Conservation (phyloP, 1,140 invertebrate genomes). For the Bombus pascuorum region DNA sequence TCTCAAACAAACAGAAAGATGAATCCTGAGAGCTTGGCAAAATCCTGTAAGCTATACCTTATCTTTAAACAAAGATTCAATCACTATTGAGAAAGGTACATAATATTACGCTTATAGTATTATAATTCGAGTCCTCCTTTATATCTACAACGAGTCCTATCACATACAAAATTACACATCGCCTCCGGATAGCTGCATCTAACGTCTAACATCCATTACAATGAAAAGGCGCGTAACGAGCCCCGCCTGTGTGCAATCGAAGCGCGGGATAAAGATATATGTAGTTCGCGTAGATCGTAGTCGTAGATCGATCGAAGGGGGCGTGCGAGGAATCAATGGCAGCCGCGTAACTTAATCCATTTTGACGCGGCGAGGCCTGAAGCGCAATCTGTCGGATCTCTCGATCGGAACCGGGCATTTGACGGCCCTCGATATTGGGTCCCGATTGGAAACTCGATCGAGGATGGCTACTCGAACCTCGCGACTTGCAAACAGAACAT, state of each 20-base stretch:
- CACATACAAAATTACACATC: background rate
- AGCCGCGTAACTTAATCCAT: constrained; percentile 47
- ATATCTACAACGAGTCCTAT: too few relatives aligned
- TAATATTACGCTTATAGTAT: too few relatives aligned
- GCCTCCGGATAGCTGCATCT: background rate
- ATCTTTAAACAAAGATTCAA: too few relatives aligned
- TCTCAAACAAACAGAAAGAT: too few relatives aligned
- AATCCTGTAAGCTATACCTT: too few relatives aligned
- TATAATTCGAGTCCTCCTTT: too few relatives aligned
- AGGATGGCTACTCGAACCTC: constrained; percentile 10
- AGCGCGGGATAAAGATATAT: constrained; percentile 12
- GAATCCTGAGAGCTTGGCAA: too few relatives aligned
- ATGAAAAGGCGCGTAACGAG: background rate
- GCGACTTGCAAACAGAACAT: background rate
- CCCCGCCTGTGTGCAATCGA: background rate
- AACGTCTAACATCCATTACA: background rate
- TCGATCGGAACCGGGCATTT: constrained; percentile 38
- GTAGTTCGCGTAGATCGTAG: background rate
- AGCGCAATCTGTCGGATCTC: constrained; percentile 48
- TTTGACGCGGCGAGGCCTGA: constrained; percentile 33
- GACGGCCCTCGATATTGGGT: constrained; percentile 35
- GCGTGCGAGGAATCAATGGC: constrained; percentile 30
- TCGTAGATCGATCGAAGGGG: background rate
- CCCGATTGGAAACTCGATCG: constrained; percentile 54
- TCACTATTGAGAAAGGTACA: too few relatives aligned